Percentiles rank a stretch among this genome's conserved stretches.
Evolutionary conservation across 2,797 vertebrate species (phyloP).

Genomic region (Cyprinodon diabolis): DNA sequence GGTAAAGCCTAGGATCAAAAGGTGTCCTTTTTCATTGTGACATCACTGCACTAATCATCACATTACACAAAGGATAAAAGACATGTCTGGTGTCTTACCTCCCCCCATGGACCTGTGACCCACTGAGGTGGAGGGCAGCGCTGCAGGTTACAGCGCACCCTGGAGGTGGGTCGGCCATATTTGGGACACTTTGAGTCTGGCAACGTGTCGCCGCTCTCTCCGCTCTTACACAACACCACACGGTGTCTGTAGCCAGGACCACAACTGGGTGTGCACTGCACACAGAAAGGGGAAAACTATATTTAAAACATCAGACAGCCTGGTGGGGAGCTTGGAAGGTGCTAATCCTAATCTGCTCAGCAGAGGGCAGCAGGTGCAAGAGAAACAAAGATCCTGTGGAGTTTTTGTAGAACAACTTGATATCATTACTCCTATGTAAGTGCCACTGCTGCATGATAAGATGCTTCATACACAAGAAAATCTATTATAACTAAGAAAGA

Average conservation of each 20-base stretch:
- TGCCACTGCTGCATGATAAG: neutral
- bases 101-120: constrained; percentile 93
- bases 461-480: no score
- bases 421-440: constrained; percentile 22
- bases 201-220: constrained; percentile 86
- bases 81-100: constrained; percentile 77
- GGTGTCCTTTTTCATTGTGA: neutral
- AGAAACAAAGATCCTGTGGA: neutral
- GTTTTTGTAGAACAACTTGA: constrained; percentile 54
- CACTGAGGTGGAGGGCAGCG: constrained; percentile 94
- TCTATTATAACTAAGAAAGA: neutral
- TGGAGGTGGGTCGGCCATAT: constrained; percentile 87
- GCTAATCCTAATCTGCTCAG: constrained; percentile 36
- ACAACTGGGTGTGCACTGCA: constrained; percentile 93
- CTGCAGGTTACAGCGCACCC: constrained; percentile 94
- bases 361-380: constrained; percentile 59
- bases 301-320: constrained; percentile 19
- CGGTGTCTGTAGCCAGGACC: constrained; percentile 95
- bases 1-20: neutral
- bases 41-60: neutral
- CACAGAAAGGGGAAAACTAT: constrained; percentile 23
- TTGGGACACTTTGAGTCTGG: constrained; percentile 86
- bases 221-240: constrained; percentile 92
- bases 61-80: neutral
- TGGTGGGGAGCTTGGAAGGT: constrained; percentile 26